These are phyloP conservation scores for Selenia dentaria DNA, from an alignment of 2,888 invertebrate species.

Conservation along the genomic window DNA sequence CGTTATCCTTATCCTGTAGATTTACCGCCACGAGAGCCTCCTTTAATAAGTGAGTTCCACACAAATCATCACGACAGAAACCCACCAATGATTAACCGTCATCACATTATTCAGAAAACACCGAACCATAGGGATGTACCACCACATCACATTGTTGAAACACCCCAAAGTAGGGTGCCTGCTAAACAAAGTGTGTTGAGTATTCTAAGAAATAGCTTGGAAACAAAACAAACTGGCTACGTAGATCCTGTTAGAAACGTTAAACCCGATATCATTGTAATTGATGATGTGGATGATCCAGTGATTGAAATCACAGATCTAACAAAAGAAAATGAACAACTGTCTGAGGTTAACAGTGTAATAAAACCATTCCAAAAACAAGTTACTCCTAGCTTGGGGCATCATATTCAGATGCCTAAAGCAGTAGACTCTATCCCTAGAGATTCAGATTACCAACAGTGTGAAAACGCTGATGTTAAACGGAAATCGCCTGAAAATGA, in stretches of 20 bases:
- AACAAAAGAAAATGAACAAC: slow-evolving; percentile 65
- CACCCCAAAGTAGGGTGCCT: slow-evolving; percentile 73
- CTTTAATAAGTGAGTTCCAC: slow-evolving; percentile 55
- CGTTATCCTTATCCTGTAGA: slow-evolving; percentile 63
- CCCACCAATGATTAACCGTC: slow-evolving; percentile 56
- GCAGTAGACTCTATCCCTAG: slow-evolving; percentile 87
- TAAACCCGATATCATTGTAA: slow-evolving; percentile 79
- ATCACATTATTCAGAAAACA: slow-evolving; percentile 71
- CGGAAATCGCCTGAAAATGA: slow-evolving; percentile 75
- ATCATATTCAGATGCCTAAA: slow-evolving; percentile 87
- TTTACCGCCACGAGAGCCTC: slow-evolving; percentile 49
- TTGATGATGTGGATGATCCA: slow-evolving; percentile 77
- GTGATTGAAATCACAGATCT: slow-evolving; percentile 78
- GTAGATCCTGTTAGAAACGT: slow-evolving; percentile 80
- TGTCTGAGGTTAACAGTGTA: slow-evolving; percentile 42
- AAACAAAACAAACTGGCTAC: slow-evolving; percentile 84
- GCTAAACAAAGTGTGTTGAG: slow-evolving; percentile 90
- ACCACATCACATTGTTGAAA: slow-evolving; percentile 62
- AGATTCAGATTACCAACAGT: slow-evolving; percentile 70
- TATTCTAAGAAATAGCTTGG: slow-evolving; percentile 88
- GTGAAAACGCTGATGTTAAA: slow-evolving; percentile 57
- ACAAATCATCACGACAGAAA: slow-evolving; percentile 64
- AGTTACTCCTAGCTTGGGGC: slow-evolving; percentile 45
- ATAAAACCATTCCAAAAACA: slow-evolving; percentile 43
- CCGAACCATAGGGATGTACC: slow-evolving; percentile 65